These are phyloP conservation scores for Collichthys lucidus DNA, from an alignment of 2,113 vertebrate species.

Conservation along the genomic window DNA sequence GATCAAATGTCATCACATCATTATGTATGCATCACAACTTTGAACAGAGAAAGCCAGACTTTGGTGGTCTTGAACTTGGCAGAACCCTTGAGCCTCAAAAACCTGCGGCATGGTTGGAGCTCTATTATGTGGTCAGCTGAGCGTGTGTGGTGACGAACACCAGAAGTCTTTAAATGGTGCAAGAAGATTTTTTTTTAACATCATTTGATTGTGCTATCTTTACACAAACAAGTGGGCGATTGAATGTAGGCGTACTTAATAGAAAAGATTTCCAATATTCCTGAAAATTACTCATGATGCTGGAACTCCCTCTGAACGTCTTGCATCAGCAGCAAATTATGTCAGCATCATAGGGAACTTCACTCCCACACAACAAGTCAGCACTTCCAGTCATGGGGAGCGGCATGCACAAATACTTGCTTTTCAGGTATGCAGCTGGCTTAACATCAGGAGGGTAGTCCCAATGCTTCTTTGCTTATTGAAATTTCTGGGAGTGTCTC, in stretches of 20 bases:
- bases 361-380: slow-evolving; percentile 62
- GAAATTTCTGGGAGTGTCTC: slow-evolving; percentile 62
- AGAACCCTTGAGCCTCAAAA: slow-evolving; percentile 20
- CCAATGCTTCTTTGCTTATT: slow-evolving; percentile 6
- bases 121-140: slow-evolving; percentile 38
- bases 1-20: neutral
- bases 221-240: slow-evolving; percentile 14
- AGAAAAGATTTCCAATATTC: slow-evolving; percentile 40
- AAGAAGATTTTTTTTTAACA: slow-evolving; percentile 10
- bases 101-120: slow-evolving; percentile 15
- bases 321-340: slow-evolving; percentile 63
- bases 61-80: slow-evolving; percentile 7
- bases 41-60: neutral
- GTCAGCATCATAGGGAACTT: slow-evolving; percentile 39
- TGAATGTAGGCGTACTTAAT: neutral
- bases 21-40: neutral
- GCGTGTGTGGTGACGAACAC: slow-evolving; percentile 19
- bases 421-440: slow-evolving; percentile 72
- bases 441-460: slow-evolving; percentile 23
- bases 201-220: slow-evolving; percentile 7
- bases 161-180: slow-evolving; percentile 29
- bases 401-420: slow-evolving; percentile 58
- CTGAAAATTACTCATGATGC: slow-evolving; percentile 28
- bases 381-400: slow-evolving; percentile 68
- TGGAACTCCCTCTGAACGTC: slow-evolving; percentile 38